Evolutionary conservation across 2,797 vertebrate species (phyloP).

Genomic region (Xerus rutilus): DNA sequence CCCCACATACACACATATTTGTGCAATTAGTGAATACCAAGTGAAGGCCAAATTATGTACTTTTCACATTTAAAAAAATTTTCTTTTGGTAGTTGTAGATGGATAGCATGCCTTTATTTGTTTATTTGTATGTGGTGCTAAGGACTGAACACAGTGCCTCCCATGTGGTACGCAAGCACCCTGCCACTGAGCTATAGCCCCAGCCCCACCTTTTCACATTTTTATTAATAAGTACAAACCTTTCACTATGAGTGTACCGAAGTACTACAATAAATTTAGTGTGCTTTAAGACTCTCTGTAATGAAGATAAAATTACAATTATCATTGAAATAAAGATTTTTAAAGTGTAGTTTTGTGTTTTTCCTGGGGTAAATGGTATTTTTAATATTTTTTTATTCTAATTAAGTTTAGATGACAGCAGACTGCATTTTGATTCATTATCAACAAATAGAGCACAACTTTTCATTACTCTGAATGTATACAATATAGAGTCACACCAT

Average conservation of each 20-base stretch:
- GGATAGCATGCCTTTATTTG: too few relatives aligned
- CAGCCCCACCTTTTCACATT: neutral
- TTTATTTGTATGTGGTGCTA: too few relatives aligned
- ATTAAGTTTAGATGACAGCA: too few relatives aligned
- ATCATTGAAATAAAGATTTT: neutral
- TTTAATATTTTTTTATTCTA: too few relatives aligned
- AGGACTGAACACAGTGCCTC: too few relatives aligned
- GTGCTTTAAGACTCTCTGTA: neutral
- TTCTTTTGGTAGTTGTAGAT: too few relatives aligned
- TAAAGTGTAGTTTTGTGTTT: slow-evolving; percentile 31
- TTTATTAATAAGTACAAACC: neutral
- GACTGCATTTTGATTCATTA: too few relatives aligned
- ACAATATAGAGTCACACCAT: too few relatives aligned
- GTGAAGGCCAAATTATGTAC: neutral
- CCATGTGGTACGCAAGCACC: too few relatives aligned
- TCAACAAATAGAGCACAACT: too few relatives aligned
- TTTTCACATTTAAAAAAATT: neutral
- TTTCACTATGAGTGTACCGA: neutral
- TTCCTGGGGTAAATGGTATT: neutral
- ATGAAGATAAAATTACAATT: neutral
- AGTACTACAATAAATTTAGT: neutral
- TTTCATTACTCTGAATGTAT: too few relatives aligned
- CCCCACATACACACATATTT: neutral
- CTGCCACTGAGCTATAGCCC: too few relatives aligned
- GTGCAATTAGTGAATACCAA: neutral